Evolutionary conservation across 2,113 vertebrate species (phyloP), one percentile per base, ranked within the genome.

Genomic region (Sciurus niger): DNA sequence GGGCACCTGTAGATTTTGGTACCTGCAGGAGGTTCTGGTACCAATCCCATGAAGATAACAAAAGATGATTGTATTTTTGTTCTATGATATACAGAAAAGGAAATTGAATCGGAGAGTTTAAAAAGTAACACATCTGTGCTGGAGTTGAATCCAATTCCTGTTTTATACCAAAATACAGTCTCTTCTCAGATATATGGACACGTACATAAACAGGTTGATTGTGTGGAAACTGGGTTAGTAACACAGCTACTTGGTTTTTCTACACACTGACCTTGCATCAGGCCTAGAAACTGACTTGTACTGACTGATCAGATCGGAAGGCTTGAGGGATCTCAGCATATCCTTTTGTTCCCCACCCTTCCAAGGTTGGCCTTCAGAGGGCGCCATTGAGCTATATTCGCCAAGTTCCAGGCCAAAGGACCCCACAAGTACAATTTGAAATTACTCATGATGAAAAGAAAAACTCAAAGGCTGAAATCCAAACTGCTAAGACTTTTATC

Each of bases 341-440:
- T 67, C 43, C 9, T 77, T 25, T 93, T 80, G 30, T n/a, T 2
- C 72, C 88, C 89, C 43, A 86, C n/a, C 32, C 18, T 40, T 88
- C 37, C 8, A 0, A 0, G 0, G 0, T 6, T 74, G 48, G 94
- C 98, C 98, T 97, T 97, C 85, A 98, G 98, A 94, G 96, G 98
- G 98, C 89, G 90, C 98, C 76, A 96, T 97, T 98, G 98, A 97
- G 97, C 98, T 97, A 46, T 68, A 90, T 32, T 97, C 94, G 13
- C 1, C 53, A 32, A 7, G 58, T 0, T 51, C 30, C 60, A 17
- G 25, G 37, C 34, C 37, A 14, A 24, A 17, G n/a, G 28, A 24
- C 30, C 10, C n/a, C n/a, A 25, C 24, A 11, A 11, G 46, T 24
- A 34, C 32, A 34, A 76, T 80, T 60, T 90, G 89, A 96, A 93